These are phyloP conservation scores for Camponotus fellah DNA, from an alignment of 2,888 invertebrate species.

Conservation along the genomic window DNA sequence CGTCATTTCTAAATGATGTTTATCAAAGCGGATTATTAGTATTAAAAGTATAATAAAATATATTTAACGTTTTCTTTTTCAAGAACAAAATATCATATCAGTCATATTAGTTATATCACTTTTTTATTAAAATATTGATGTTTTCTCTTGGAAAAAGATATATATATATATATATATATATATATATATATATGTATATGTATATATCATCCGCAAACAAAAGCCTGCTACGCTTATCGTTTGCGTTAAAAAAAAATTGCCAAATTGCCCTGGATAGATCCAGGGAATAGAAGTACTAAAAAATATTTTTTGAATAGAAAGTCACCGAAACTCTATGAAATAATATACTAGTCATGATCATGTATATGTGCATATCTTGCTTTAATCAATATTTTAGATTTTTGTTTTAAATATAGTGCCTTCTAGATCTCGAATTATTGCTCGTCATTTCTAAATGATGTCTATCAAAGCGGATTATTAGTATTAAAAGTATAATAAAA, in stretches of 20 bases:
- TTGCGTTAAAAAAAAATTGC: slow-evolving; percentile 38
- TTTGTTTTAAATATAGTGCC: background rate
- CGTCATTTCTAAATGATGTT: background rate
- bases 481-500: background rate
- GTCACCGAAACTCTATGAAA: too few relatives aligned
- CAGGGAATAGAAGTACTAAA: background rate
- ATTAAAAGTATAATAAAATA: background rate
- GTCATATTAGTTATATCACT: background rate
- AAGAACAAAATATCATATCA: background rate
- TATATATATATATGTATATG: too few relatives aligned
- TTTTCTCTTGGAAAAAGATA: slow-evolving; percentile 12
- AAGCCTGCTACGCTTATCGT: background rate
- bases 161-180: too few relatives aligned
- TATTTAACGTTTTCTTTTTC: slow-evolving; percentile 13
- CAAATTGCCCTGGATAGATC: slow-evolving; percentile 10
- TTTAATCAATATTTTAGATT: slow-evolving; percentile 7
- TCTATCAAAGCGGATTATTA: background rate
- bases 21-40: background rate
- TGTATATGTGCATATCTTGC: too few relatives aligned
- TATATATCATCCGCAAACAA: background rate
- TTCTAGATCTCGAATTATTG: background rate
- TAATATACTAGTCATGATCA: too few relatives aligned
- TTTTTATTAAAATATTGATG: slow-evolving; percentile 16
- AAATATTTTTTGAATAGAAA: slow-evolving; percentile 38
- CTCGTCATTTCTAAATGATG: background rate